Conservation (phyloP, 2,888 invertebrate genomes). For the Rhodophaea formosa region DNA sequence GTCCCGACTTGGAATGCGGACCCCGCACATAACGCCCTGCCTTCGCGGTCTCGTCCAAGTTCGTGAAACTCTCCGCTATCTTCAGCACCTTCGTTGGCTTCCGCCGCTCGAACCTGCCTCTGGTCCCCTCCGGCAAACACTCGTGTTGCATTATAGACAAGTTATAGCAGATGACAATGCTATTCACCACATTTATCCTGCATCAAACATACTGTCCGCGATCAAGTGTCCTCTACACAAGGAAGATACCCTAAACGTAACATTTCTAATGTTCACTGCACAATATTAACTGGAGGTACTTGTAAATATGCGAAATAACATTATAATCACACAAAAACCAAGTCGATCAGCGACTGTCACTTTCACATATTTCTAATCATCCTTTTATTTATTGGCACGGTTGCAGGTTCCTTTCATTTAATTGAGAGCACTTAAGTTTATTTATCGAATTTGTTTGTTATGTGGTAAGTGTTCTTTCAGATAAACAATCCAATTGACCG, state of each 20-base stretch:
- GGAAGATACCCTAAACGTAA: constrained; percentile 49
- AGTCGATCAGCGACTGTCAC: constrained; percentile 69
- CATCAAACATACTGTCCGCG: constrained; percentile 68
- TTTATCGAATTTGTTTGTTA: constrained; percentile 52
- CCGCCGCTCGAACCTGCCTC: constrained; percentile 72
- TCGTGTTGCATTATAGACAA: constrained; percentile 79
- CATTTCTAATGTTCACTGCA: constrained; percentile 50
- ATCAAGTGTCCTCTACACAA: constrained; percentile 61
- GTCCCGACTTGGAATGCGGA: constrained; percentile 66
- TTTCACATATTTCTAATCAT: constrained; percentile 66
- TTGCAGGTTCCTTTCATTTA: constrained; percentile 39
- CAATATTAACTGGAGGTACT: constrained; percentile 60
- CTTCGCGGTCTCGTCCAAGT: constrained; percentile 74
- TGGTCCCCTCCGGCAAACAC: constrained; percentile 57
- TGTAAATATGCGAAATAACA: constrained; percentile 67
- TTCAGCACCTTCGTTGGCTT: constrained; percentile 77
- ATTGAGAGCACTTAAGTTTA: constrained; percentile 44
- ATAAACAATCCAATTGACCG: constrained; percentile 63
- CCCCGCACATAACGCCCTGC: constrained; percentile 71
- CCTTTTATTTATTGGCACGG: constrained; percentile 47
- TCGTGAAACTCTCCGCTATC: constrained; percentile 79
- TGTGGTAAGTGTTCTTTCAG: constrained; percentile 55
- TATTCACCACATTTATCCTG: constrained; percentile 61
- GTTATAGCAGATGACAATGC: constrained; percentile 26
- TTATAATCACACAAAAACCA: constrained; percentile 64